Base-by-base conservation (phyloP, 53 echinoderm and acorn worm genomes). In the Patiria pectinifera region DNA sequence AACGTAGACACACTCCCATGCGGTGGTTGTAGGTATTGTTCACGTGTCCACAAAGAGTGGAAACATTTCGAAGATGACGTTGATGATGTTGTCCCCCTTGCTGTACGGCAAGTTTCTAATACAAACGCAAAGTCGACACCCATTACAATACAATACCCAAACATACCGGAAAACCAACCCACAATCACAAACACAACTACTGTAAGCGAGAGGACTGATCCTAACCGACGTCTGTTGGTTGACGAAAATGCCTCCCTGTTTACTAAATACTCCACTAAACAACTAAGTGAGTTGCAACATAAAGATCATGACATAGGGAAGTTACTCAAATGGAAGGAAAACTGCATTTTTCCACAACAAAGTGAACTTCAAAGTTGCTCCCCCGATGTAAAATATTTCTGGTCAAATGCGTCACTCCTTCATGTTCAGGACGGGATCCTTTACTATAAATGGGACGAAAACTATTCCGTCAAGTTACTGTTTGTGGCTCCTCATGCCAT, bases 401-500 rank as follows among this genome's bases (percentile, higher is more conserved):
- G 84, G 69, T 62, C 84, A 18, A 84, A 84, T 35, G 24, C 19
- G 5, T 69, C 84, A 11, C 16, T 84, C 11, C 45, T 84, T 15
- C 63, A 45, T 5, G 24, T 69, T 14, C 43, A 2, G 24, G 84
- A 84, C 7, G 84, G 84, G 9, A 62, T 84, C 11, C 26, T 84
- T 2, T 84, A 84, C 45, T 84, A 84, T 5, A 35, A 14, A 45
- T 85, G 69, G 66, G 69, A 0, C 1, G 85, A 46, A 6, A 3
- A 19, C 4, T 1, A 7, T n/a, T 15, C 44, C 0, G 1, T 2
- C 18, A 19, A 1, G 0, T 62, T 45, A 63, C 1, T 84, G 15
- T 84, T 69, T 14, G 5, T 84, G 5, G 16, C 12, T 6, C 63
- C 69, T 45, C 13, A 26, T 11, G 35, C 45, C 25, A 22, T 62